phyloP scores from a whole-genome alignment of 2,888 invertebrate species.

The Lithophane leautieri region DNA sequence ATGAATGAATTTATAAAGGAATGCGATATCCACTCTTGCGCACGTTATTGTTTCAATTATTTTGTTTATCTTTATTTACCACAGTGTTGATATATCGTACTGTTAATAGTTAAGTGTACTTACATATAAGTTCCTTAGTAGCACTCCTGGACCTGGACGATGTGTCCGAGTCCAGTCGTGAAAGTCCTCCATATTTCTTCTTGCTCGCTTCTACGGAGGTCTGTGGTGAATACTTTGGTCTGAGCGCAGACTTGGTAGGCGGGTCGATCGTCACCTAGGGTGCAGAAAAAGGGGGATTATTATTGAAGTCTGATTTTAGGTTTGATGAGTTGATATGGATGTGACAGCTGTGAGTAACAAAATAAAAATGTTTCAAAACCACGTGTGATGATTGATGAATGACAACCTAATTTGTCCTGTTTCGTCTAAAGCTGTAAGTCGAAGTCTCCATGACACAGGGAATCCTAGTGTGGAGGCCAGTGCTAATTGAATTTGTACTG shows the following conservation, averaged over 20 bases:
- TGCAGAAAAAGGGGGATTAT: background rate
- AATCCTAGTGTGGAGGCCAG: no score
- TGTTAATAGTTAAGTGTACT: slow-evolving; percentile 75
- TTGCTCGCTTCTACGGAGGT: slow-evolving; percentile 84
- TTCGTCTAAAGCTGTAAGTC: background rate
- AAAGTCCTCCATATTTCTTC: slow-evolving; percentile 82
- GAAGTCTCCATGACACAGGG: no score
- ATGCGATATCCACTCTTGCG: background rate
- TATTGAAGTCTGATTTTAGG: background rate
- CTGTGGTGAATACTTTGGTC: slow-evolving; percentile 87
- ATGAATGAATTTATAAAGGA: background rate
- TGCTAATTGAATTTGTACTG: no score
- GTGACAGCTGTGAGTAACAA: background rate
- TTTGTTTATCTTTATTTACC: background rate
- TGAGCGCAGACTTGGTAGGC: slow-evolving; percentile 81
- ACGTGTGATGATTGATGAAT: background rate
- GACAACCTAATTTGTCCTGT: background rate
- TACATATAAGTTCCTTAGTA: slow-evolving; percentile 96
- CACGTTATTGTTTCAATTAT: background rate
- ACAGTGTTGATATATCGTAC: background rate
- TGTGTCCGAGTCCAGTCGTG: slow-evolving; percentile 94
- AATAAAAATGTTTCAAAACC: background rate
- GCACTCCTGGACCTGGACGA: slow-evolving; percentile 96
- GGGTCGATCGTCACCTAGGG: slow-evolving; percentile 88
- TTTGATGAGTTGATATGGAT: background rate